Evolutionary conservation across 1,140 invertebrate species (phyloP).

Genomic region (Manduca sexta): DNA sequence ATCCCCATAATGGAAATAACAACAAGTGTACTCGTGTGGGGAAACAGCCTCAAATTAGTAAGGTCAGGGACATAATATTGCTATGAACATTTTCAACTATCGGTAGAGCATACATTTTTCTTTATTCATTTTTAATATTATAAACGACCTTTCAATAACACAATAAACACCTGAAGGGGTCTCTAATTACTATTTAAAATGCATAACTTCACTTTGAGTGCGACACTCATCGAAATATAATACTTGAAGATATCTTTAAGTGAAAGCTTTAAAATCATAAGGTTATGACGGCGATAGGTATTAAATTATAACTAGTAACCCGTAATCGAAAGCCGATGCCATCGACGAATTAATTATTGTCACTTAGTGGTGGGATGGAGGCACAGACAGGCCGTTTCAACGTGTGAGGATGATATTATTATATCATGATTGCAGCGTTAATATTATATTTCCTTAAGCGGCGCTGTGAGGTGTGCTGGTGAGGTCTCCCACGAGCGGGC

Average conservation of each 20-base stretch:
- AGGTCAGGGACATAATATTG: no score
- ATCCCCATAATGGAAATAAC: conserved; percentile 22
- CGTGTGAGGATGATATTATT: conserved; percentile 53
- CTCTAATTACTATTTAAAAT: no score
- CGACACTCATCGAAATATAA: conserved; percentile 1
- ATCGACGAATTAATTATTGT: conserved; percentile 40
- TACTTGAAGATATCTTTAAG: background rate
- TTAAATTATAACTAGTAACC: conserved; percentile 14
- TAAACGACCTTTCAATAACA: background rate
- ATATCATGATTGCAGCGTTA: conserved; percentile 48
- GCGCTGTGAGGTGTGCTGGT: conserved; percentile 14
- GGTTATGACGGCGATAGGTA: conserved; percentile 3
- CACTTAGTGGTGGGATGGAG: conserved; percentile 28
- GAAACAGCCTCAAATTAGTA: background rate
- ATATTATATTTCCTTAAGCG: conserved; percentile 60
- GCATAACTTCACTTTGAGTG: no score
- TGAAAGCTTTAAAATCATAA: conserved; percentile 5
- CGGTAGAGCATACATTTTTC: no score
- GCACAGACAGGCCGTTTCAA: conserved; percentile 36
- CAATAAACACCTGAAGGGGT: background rate
- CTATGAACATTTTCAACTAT: no score
- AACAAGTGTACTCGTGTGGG: background rate
- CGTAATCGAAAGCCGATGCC: conserved; percentile 29
- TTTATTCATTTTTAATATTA: no score
- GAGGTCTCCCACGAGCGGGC: conserved; percentile 31